phyloP scores from a whole-genome alignment of 1,140 invertebrate genomes.

The Ceratosolen solmsi region DNA sequence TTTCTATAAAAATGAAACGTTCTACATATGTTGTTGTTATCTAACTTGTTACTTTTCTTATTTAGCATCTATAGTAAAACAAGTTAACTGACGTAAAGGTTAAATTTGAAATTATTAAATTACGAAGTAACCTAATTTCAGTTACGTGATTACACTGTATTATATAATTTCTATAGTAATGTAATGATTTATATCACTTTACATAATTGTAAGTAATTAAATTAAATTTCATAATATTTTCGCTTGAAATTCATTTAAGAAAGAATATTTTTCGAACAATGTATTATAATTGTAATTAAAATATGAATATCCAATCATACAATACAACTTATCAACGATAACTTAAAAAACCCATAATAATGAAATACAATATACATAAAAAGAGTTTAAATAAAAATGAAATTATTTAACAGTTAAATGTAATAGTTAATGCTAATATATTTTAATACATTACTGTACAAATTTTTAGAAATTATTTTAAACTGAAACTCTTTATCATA shows the following conservation, averaged over 20 bases:
- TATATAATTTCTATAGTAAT: background rate
- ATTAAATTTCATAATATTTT: constrained; percentile 6
- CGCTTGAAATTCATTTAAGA: background rate
- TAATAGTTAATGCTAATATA: no score
- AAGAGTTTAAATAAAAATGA: no score
- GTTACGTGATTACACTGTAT: background rate
- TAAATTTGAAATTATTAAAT: constrained; percentile 11
- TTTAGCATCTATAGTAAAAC: background rate
- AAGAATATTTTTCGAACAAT: background rate
- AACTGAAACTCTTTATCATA: no score
- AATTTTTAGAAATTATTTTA: no score
- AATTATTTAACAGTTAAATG: no score
- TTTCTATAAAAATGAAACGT: background rate
- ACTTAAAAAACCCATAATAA: no score
- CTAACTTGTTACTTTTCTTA: background rate
- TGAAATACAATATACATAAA: no score
- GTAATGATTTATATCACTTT: constrained; percentile 3
- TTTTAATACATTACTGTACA: no score
- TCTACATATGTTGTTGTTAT: background rate
- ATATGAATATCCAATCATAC: background rate
- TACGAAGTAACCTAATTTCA: constrained; percentile 5
- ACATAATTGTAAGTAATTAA: constrained; percentile 7
- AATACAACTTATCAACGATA: background rate
- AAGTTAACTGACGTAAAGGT: background rate
- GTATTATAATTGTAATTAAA: background rate